Conservation (phyloP, 23 tunicate species). For the Ciona savignyi region DNA sequence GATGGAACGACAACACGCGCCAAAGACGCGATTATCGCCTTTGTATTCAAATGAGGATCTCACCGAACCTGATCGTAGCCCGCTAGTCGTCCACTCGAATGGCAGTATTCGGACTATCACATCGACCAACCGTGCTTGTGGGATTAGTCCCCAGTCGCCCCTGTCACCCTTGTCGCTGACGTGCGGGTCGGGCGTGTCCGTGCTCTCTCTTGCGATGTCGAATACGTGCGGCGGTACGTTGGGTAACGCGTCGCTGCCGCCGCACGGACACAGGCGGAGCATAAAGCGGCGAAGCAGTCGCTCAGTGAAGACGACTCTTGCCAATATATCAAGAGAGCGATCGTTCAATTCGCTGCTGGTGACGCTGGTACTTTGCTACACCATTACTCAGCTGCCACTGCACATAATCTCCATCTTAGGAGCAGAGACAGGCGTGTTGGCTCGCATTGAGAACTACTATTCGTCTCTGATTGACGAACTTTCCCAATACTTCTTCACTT, state of each 20-base stretch:
- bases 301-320: constrained; percentile 19
- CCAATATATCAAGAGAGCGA: constrained; percentile 47
- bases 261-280: constrained; percentile 69
- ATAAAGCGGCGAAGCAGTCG: constrained; percentile 28
- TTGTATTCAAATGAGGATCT: constrained; percentile 39
- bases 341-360: constrained; percentile 52
- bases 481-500: constrained; percentile 32
- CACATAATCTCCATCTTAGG: constrained; percentile 40
- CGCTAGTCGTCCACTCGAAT: constrained; percentile 31
- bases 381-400: constrained; percentile 60
- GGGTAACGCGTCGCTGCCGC: constrained; percentile 60
- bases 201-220: constrained; percentile 23
- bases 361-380: constrained; percentile 41
- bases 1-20: constrained; percentile 28
- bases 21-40: constrained; percentile 34
- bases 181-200: constrained; percentile 47
- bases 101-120: constrained; percentile 48
- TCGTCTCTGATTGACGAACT: constrained; percentile 31
- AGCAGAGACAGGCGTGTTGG: constrained; percentile 33
- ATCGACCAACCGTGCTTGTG: constrained; percentile 11
- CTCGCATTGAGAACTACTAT: constrained; percentile 8
- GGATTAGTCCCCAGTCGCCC: constrained; percentile 39
- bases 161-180: constrained; percentile 50
- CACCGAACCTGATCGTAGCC: constrained; percentile 21
- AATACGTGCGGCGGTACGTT: constrained; percentile 38